Conservation (phyloP, 2,888 invertebrate genomes). For the Drosophila austrosaltans region DNA sequence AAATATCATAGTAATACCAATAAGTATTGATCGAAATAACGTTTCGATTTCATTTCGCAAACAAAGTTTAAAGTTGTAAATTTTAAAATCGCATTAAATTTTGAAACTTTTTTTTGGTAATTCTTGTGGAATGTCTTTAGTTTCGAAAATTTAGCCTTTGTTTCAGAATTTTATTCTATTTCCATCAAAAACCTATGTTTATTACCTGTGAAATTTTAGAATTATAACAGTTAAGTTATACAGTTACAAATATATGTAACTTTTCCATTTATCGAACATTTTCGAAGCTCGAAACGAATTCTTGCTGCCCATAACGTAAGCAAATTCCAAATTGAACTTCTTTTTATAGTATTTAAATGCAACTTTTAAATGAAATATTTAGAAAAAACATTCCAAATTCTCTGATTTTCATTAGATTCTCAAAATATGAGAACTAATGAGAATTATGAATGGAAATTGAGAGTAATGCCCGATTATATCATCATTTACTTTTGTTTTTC, state of each 20-base stretch:
- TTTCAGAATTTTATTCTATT: background rate
- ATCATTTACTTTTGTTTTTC: slow-evolving; percentile 18
- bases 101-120: too few relatives aligned
- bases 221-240: too few relatives aligned
- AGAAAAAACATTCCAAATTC: background rate
- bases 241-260: too few relatives aligned
- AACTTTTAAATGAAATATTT: background rate
- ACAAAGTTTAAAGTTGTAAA: background rate
- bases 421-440: background rate
- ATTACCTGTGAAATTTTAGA: background rate
- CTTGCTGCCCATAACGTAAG: background rate
- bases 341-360: background rate
- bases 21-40: too few relatives aligned
- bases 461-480: background rate
- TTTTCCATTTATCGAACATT: too few relatives aligned
- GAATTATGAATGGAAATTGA: background rate
- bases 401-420: background rate
- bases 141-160: background rate
- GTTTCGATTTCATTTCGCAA: too few relatives aligned
- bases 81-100: background rate
- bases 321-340: background rate
- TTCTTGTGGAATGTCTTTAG: background rate
- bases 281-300: too few relatives aligned
- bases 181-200: background rate
- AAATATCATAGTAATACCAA: too few relatives aligned